Evolutionary conservation across 2,797 vertebrate genomes (phyloP), one percentile per base, ranked within the genome.

Genomic region (Philypnodon macrostomus): DNA sequence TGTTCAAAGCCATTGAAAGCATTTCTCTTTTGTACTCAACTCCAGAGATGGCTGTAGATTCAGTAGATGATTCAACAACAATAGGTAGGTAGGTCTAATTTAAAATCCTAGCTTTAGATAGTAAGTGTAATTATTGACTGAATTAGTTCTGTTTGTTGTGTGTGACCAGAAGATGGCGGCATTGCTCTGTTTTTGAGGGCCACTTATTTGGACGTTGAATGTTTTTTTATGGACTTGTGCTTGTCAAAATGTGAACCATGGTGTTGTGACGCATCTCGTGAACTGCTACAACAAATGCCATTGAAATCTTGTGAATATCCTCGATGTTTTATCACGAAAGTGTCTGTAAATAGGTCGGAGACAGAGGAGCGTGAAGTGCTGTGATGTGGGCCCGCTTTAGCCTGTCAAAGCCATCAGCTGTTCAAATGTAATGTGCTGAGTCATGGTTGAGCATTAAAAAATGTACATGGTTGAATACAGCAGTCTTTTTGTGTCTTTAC

Each of bases 381-480:
- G 21, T 42, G 39, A 44, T 17, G 39, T 52, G 54, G 32, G 53
- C 39, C 53, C 44, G 10, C 53, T 64, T 67, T 41, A 12, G 36
- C 42, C 57, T 29, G 71, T 63, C 10, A 30, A 51, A 52, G 35
- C 50, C 56, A 12, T 71, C 73, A 24, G 58, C 61, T 75, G 64
- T 50, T 62, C 58, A 56, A 37, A 14, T 80, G 77, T 83, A 73
- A 63, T 68, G 81, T 85, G 77, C 67, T 63, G 62, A 81, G 67
- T 81, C 80, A 78, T 78, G 77, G 63, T 74, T 57, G 68, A 73
- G 61, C 79, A 85, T 85, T 87, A 87, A 85, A n/a, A 83, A 57
- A 46, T 77, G 19, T 62, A 70, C 54, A 53, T 70, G 62, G 41
- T 63, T n/a, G 59, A 75, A n/a, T 62, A 63, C 35, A 53, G 31